Conservation (phyloP, 2,888 invertebrate species). For the Petrophora chlorosata region DNA sequence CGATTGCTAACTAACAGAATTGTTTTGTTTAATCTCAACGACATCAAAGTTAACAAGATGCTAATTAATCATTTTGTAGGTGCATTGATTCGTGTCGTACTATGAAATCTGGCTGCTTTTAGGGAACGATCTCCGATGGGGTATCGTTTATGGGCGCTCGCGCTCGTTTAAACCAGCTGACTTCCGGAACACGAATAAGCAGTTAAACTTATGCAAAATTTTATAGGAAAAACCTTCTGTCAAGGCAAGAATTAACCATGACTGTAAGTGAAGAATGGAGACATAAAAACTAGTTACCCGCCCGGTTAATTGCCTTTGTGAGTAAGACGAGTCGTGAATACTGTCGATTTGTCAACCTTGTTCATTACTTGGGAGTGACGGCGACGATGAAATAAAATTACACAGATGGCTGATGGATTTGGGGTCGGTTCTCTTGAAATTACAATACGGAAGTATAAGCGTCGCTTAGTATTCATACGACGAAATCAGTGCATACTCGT, state of each 20-base stretch:
- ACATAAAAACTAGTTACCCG: slow-evolving; percentile 28
- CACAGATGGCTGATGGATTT: slow-evolving; percentile 2
- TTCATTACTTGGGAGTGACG: slow-evolving; percentile 43
- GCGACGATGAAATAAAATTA: slow-evolving; percentile 5
- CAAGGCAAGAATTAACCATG: slow-evolving; percentile 28
- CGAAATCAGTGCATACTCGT: slow-evolving; percentile 7
- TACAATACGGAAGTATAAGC: slow-evolving; percentile 8
- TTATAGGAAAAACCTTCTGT: slow-evolving; percentile 30
- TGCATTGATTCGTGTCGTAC: slow-evolving; percentile 9
- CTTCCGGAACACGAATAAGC: slow-evolving; percentile 21
- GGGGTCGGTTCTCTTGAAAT: slow-evolving; percentile 8
- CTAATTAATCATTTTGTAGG: slow-evolving; percentile 26
- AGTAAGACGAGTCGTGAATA: slow-evolving; percentile 42
- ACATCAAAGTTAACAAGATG: slow-evolving; percentile 9
- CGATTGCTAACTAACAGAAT: slow-evolving; percentile 39
- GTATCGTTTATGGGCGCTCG: slow-evolving; percentile 19
- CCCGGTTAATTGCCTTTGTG: slow-evolving; percentile 27
- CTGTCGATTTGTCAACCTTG: slow-evolving; percentile 47
- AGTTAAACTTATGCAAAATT: slow-evolving; percentile 31
- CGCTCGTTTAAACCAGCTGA: slow-evolving; percentile 9
- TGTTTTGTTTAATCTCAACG: slow-evolving; percentile 23
- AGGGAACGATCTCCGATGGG: slow-evolving; percentile 7
- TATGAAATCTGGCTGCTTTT: slow-evolving; percentile 17
- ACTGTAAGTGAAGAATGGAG: slow-evolving; percentile 13
- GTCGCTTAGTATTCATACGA: slow-evolving; percentile 14